These are phyloP conservation scores for Gobiocypris rarus DNA, from an alignment of 2,113 vertebrate genomes.

Conservation along the genomic window DNA sequence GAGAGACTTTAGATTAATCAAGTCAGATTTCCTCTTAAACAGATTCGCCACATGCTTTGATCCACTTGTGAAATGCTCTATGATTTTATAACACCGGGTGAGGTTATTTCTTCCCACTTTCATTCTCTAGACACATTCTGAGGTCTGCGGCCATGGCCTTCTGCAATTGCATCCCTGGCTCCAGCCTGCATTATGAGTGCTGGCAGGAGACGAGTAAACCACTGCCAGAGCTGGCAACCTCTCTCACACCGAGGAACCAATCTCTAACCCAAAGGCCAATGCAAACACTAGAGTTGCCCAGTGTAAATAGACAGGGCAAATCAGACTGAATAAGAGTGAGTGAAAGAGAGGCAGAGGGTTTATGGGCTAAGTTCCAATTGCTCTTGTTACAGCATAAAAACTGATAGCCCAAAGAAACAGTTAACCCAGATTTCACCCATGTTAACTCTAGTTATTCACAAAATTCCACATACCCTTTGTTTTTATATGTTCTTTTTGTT, in stretches of 20 bases:
- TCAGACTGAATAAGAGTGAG: background rate
- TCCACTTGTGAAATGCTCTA: slow-evolving; percentile 5
- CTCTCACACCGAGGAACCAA: slow-evolving; percentile 31
- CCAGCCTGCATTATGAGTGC: slow-evolving; percentile 23
- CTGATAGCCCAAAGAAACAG: background rate
- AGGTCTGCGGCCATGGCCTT: background rate
- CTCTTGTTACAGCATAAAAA: background rate
- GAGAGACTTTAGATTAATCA: too few relatives aligned
- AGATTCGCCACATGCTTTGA: background rate
- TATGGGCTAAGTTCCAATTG: background rate
- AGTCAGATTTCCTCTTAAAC: slow-evolving; percentile 4
- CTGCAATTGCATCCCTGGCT: slow-evolving; percentile 16
- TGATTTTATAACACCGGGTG: slow-evolving; percentile 7
- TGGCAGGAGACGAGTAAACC: slow-evolving; percentile 26
- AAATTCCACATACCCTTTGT: background rate
- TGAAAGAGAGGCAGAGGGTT: background rate
- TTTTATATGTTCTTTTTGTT: background rate
- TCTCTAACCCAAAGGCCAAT: slow-evolving; percentile 57
- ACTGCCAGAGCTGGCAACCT: slow-evolving; percentile 45
- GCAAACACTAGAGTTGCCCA: slow-evolving; percentile 61
- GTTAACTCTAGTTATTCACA: background rate
- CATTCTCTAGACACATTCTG: slow-evolving; percentile 4
- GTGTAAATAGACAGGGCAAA: slow-evolving; percentile 47
- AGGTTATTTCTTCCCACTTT: slow-evolving; percentile 36
- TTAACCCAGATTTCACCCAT: too few relatives aligned